Evolutionary conservation across 2,113 vertebrate species (phyloP).

Genomic region (Gymnorhina tibicen): DNA sequence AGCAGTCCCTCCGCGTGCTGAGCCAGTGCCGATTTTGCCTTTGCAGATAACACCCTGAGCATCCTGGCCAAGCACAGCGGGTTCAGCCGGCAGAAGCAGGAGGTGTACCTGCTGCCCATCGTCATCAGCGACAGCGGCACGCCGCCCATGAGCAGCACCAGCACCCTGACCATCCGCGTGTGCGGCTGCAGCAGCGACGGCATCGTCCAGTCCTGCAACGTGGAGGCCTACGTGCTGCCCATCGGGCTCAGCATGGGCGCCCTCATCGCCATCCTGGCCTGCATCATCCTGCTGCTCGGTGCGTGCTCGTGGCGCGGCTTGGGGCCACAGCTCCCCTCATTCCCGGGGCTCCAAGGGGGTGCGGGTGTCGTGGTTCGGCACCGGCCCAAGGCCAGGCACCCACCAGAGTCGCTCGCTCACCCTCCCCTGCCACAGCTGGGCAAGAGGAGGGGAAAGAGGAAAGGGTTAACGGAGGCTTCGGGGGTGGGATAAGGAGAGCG

Average conservation of each 20-base stretch:
- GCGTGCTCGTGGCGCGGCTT: constrained; percentile 37
- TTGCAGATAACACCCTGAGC: constrained; percentile 92
- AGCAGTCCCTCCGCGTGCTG: not conserved
- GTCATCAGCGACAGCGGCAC: constrained; percentile 93
- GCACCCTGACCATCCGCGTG: constrained; percentile 94
- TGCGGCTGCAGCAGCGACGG: constrained; percentile 95
- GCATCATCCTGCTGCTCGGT: constrained; percentile 95
- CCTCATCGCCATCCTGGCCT: constrained; percentile 95
- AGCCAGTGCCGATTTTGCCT: not conserved
- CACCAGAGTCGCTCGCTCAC: too few species aligned
- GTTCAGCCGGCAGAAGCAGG: constrained; percentile 95
- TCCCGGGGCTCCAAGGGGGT: not conserved
- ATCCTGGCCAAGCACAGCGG: constrained; percentile 91
- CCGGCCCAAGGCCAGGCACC: too few species aligned
- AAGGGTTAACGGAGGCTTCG: too few species aligned
- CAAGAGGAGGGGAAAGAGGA: too few species aligned
- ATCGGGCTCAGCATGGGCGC: constrained; percentile 99
- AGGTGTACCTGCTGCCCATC: constrained; percentile 94
- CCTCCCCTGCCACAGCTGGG: too few species aligned
- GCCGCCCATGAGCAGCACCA: constrained; percentile 96
- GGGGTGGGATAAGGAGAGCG: too few species aligned
- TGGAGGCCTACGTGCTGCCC: constrained; percentile 92
- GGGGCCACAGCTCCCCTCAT: not conserved
- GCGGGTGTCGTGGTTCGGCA: too few species aligned
- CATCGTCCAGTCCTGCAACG: constrained; percentile 92